phyloP scores from a whole-genome alignment of 2,797 vertebrate species.

The Micromesistius poutassou region DNA sequence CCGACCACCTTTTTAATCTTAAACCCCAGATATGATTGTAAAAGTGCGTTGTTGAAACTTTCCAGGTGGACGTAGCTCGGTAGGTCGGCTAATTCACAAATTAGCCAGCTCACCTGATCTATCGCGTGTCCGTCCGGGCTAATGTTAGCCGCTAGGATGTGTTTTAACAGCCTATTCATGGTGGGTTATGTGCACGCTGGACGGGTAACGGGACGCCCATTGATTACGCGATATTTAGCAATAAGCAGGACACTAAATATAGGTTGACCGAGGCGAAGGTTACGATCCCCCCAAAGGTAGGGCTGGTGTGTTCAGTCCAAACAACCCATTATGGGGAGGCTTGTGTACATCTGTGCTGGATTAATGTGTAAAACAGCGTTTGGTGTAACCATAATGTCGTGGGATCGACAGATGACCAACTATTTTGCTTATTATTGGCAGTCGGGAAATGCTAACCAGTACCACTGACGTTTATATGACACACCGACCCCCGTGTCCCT shows the following conservation, averaged over 20 bases:
- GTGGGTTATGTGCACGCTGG: background rate
- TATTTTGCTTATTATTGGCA: background rate
- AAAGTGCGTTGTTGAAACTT: slow-evolving; percentile 23
- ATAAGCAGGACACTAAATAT: background rate
- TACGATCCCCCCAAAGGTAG: background rate
- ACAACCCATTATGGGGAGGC: background rate
- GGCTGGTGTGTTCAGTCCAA: background rate
- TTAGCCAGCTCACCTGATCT: slow-evolving; percentile 10
- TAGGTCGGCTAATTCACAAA: slow-evolving; percentile 54
- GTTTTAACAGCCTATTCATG: background rate
- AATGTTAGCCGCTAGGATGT: slow-evolving; percentile 12
- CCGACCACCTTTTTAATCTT: background rate
- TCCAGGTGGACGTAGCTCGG: slow-evolving; percentile 22
- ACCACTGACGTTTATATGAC: background rate
- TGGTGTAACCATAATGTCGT: background rate
- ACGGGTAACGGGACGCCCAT: background rate
- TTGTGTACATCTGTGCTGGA: background rate
- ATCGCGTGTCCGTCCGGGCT: slow-evolving; percentile 18
- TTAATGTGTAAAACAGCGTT: background rate
- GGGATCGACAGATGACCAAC: background rate
- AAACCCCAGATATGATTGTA: background rate
- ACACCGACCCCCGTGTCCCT: background rate
- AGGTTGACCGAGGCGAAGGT: background rate
- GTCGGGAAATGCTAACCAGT: background rate
- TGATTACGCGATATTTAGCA: background rate